Evolutionary conservation across 2,888 invertebrate genomes (phyloP), one percentile per base, ranked within the genome.

Genomic region (Caenorhabditis plicata): DNA sequence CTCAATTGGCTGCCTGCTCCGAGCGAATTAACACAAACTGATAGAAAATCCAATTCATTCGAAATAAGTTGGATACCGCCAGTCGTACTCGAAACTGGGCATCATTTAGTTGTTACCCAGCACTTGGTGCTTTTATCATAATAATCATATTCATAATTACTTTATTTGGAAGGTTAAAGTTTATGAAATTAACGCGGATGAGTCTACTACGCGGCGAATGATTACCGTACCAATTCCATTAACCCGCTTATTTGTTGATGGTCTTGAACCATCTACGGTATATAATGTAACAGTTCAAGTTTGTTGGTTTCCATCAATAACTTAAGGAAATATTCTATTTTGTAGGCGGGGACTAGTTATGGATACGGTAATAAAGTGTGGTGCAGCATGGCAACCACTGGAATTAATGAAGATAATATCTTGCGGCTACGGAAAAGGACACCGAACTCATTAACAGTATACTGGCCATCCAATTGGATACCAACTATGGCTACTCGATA

Each of bases 261-360:
- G 55, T 13, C 47, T 73, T 20, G 35, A 44, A 15, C 69, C 73
- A 1, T 62, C 57, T 8, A 57, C 64, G 0, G 70, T 68, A 1
- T 73, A 71, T 49, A 73, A 73, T 40, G 42, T 73, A 9, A 73
- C 73, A 19, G 49, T 73, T 2, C 71, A 73, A 51, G 68, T 62
- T 9, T 35, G 43, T 46, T 15, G 20, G 8, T 9, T 22, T 13
- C 5, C 13, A 20, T 22, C 46, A 20, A 11, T 9, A 17, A n/a
- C 15, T 19, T 8, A n/a, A 47, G 42, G n/a, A 38, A 48, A 43
- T 46, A 9, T 19, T 23, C 15, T n/a, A n/a, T n/a, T n/a, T n/a
- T n/a, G n/a, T 20, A 64, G 63, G 71, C 71, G 0, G 73, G 73
- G 13, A 73, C 73, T 0, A 64, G 63, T 33, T 73, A 68, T 42